phyloP scores from a whole-genome alignment of 2,888 invertebrate genomes.

The Lasioglossum figueresi region DNA sequence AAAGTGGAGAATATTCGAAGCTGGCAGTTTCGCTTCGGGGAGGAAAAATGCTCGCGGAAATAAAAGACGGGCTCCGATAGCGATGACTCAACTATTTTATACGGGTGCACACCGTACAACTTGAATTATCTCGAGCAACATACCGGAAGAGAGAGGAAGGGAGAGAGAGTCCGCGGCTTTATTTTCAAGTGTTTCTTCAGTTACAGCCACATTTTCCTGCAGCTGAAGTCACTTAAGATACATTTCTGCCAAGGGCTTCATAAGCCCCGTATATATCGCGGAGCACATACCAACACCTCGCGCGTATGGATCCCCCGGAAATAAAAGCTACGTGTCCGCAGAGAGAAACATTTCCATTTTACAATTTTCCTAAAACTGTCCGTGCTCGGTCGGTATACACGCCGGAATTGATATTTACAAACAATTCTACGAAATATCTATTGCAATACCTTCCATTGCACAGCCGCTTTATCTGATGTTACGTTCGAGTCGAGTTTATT shows the following conservation, averaged over 20 bases:
- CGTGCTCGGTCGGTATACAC: no score
- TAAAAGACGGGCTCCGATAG: slow-evolving; percentile 38
- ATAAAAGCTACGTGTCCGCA: slow-evolving; percentile 41
- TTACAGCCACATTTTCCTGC: slow-evolving; percentile 44
- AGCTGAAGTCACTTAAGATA: slow-evolving; percentile 64
- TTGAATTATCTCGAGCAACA: slow-evolving; percentile 58
- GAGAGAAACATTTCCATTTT: slow-evolving; percentile 33
- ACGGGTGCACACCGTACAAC: slow-evolving; percentile 10
- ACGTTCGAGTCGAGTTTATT: background rate
- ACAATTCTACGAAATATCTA: background rate
- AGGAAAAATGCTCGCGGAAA: slow-evolving; percentile 16
- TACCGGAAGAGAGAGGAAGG: slow-evolving; percentile 10
- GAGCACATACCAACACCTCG: slow-evolving; percentile 17
- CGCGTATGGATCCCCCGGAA: slow-evolving; percentile 24
- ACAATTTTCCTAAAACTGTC: slow-evolving; percentile 33
- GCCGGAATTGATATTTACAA: background rate
- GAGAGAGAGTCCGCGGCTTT: slow-evolving; percentile 40
- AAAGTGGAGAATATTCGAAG: slow-evolving; percentile 20
- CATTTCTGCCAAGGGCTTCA: slow-evolving; percentile 57
- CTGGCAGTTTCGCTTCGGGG: background rate
- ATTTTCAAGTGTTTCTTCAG: slow-evolving; percentile 54
- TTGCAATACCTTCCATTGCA: no score
- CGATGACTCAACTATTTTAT: slow-evolving; percentile 55
- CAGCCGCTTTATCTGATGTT: background rate
- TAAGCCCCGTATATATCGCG: slow-evolving; percentile 40